Percentiles rank a stretch among this genome's conserved stretches.
phyloP scores from a whole-genome alignment of 2,888 invertebrate species.

The Erebia ligea region DNA sequence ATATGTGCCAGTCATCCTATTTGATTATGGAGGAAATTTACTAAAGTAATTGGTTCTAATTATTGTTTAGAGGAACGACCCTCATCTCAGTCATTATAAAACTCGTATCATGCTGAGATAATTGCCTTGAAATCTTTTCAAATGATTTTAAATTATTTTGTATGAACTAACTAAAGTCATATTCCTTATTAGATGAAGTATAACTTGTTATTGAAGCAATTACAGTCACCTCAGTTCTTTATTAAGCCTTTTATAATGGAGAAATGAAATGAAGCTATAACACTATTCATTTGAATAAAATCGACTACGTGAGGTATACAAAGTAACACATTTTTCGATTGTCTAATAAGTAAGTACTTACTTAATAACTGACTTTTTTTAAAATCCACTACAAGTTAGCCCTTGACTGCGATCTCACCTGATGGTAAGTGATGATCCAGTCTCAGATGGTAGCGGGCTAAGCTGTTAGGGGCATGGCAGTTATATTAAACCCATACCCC shows the following conservation, averaged over 20 bases:
- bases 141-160: slow-evolving; percentile 43
- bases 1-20: slow-evolving; percentile 77
- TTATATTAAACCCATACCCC: too few species aligned
- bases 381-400: too few species aligned
- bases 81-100: slow-evolving; percentile 46
- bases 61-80: slow-evolving; percentile 72
- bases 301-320: too few species aligned
- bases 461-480: too few species aligned
- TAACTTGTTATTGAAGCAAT: slow-evolving; percentile 1
- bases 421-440: too few species aligned
- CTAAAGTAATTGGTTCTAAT: slow-evolving; percentile 78
- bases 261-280: background rate
- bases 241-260: background rate
- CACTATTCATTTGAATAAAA: background rate
- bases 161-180: slow-evolving; percentile 12
- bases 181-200: too few species aligned
- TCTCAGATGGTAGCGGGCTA: too few species aligned
- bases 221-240: slow-evolving; percentile 1
- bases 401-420: too few species aligned
- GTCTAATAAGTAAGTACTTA: too few species aligned
- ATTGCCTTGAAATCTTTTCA: slow-evolving; percentile 45
- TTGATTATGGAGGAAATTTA: slow-evolving; percentile 76
- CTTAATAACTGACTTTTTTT: too few species aligned
- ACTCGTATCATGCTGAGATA: slow-evolving; percentile 48
- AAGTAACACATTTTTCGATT: too few species aligned